phyloP scores from a whole-genome alignment of 2,797 vertebrate genomes.

The Aldrovandia affinis region DNA sequence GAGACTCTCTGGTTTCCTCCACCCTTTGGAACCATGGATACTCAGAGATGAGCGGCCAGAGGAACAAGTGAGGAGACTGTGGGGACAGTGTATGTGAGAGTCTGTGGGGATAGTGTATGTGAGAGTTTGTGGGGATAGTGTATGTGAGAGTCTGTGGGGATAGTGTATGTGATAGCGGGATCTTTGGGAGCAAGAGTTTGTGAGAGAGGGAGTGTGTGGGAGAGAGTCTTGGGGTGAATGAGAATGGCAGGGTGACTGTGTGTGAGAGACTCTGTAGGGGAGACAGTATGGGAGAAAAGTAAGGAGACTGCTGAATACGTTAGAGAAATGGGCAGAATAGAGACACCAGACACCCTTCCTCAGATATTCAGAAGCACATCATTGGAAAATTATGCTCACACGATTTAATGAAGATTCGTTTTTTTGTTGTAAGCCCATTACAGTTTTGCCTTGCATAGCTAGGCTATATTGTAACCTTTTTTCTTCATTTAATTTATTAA shows the following conservation, averaged over 20 bases:
- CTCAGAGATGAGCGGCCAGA: constrained; percentile 93
- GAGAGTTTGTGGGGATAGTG: background rate
- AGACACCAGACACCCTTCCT: background rate
- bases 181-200: no score
- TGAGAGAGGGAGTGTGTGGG: background rate
- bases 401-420: no score
- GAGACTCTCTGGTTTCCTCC: constrained; percentile 73
- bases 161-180: background rate
- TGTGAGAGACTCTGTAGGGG: background rate
- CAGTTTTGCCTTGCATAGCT: no score
- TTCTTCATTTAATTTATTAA: no score
- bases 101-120: background rate
- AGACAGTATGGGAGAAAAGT: background rate
- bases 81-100: background rate
- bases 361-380: no score
- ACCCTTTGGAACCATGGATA: constrained; percentile 88
- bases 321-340: background rate
- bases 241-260: background rate
- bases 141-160: constrained; percentile 7
- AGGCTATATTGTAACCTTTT: no score
- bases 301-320: background rate
- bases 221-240: constrained; percentile 1
- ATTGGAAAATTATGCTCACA: no score
- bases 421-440: no score
- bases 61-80: constrained; percentile 86